Base-by-base conservation (phyloP, 2,113 vertebrate species). In the Fulica atra region DNA sequence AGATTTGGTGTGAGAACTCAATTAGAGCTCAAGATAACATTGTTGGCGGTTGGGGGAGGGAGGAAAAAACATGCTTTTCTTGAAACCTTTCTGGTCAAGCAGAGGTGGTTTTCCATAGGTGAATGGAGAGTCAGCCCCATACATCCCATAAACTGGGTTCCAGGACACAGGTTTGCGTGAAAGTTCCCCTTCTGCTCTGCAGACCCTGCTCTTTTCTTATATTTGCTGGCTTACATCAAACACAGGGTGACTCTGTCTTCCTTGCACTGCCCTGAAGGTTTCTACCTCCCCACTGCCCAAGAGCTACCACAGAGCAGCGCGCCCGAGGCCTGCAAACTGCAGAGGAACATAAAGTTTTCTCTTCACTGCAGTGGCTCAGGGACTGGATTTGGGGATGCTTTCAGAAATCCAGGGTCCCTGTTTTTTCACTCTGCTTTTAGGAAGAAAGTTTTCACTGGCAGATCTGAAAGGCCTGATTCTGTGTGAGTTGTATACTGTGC, bases 201-300 rank as follows among this genome's bases (percentile, higher is more conserved):
- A 0, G 33, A 46, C 16, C 5, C 15, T 59, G 24, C n/a, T 54
- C 36, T 68, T 64, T 0, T 0, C 5, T 29, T 73, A 8, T 33
- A 4, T 77, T 68, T 77, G 23, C 40, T 76, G 72, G 16, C 13
- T 86, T 20, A 8, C 21, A 15, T 69, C 2, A 2, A 13, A 44
- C 0, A 0, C 56, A 48, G 26, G 35, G 9, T 40, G 20, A 51
- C 15, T 46, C 16, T 59, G 2, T 21, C 20, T 40, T 78, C 25
- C 24, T 24, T 36, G 10, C 24, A 8, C 9, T 0, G 0, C 23
- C 69, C 10, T 44, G 71, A 29, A 16, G n/a, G 18, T 88, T 23
- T 71, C 44, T n/a, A 60, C 8, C 21, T 38, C 40, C 33, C 10
- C 0, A 0, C 7, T 61, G 35, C 28, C 23, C 17, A 16, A 42